Evolutionary conservation across 2,888 invertebrate genomes (phyloP), one percentile per base, ranked within the genome.

Genomic region (Schizotus pectinicornis): DNA sequence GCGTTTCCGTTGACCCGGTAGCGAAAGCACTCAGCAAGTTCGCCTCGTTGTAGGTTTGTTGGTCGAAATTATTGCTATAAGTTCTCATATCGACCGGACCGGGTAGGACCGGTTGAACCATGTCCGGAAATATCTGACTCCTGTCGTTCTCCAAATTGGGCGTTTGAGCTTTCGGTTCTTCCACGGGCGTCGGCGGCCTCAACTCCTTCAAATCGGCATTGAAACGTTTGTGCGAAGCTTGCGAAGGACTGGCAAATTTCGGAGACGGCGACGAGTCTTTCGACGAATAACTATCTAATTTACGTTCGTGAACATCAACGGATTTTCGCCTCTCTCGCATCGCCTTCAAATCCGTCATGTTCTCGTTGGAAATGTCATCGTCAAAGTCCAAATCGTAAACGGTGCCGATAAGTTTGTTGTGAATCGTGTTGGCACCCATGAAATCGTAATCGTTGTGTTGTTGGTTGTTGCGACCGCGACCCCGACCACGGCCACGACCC

Each of bases 51-150:
- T 86, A 82, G 1, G 81, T 80, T 56, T 84, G 83, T 22, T 83
- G 83, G 61, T 88, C 88, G 57, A 84, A 82, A 1, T 83, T 81
- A 30, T 80, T 83, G 72, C 87, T 91, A 75, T 94, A 94, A 0
- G 93, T 93, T 50, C 94, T 86, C 94, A 94, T 94, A 75, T 94
- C 93, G 0, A 94, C 94, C 0, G 94, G 94, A 1, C 92, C 94
- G 0, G 94, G 93, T 61, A 94, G 77, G 47, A 93, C 85, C 0
- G 91, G 89, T 64, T 87, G 84, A 6, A 90, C 89, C 43, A 87
- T 83, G 41, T 86, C 83, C 45, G 82, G 81, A 59, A 86, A 81
- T 11, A 82, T 74, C 38, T 81, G 81, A 41, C 78, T 74, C 9
- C 76, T 71, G 46, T 78, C 72, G 7, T 67, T 68, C 9, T 69